phyloP scores from a whole-genome alignment of 2,113 vertebrate species.

The Psophia crepitans region DNA sequence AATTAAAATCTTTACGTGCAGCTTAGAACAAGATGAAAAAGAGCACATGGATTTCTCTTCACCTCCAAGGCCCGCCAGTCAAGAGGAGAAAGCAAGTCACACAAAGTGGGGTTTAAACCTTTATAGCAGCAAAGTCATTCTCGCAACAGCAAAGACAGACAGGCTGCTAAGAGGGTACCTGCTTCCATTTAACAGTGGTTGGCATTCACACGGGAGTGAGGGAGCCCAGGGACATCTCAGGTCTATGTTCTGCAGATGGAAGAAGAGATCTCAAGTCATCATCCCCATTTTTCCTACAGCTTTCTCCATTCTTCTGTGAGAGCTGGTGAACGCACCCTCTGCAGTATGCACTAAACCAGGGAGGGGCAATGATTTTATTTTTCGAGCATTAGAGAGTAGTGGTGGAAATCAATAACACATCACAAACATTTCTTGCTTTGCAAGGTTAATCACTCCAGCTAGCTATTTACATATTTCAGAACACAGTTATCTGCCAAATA shows the following conservation, averaged over 20 bases:
- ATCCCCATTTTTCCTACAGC: neutral
- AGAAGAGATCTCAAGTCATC: neutral
- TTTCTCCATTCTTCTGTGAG: neutral
- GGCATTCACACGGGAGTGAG: neutral
- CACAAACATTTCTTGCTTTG: neutral
- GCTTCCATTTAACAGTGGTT: neutral
- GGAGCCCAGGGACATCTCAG: neutral
- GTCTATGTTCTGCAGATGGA: rapidly evolving
- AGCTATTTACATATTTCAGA: neutral
- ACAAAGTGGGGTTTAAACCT: neutral
- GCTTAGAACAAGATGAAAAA: neutral
- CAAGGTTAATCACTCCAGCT: neutral
- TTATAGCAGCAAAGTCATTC: neutral
- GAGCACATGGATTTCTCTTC: neutral
- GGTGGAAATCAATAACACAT: neutral
- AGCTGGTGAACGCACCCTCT: neutral
- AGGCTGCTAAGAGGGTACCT: neutral
- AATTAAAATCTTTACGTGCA: neutral
- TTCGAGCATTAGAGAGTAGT: neutral
- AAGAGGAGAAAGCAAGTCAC: neutral
- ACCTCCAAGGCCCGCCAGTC: neutral
- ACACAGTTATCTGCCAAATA: neutral
- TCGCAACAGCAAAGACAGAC: neutral
- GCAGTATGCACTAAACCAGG: neutral
- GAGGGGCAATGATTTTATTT: neutral